A percentile compares a stretch with the other conserved stretches of the same genome.
Conservation (phyloP, 2,888 invertebrate species). For the Ethmia dodecea region DNA sequence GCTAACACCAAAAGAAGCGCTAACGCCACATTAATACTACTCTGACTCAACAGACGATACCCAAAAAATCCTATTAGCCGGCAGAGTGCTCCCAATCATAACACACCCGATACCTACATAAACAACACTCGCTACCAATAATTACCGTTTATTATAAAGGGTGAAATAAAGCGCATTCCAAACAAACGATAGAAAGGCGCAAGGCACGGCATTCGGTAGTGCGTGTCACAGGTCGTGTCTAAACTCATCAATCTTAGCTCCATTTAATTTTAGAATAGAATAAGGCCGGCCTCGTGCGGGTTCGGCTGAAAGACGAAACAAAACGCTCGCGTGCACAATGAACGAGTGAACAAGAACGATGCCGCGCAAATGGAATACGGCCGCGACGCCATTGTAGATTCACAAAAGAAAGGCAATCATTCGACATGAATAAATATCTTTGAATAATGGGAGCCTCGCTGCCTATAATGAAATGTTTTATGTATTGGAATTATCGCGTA, state of each 20-base stretch:
- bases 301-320: conserved; percentile 48
- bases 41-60: conserved; percentile 36
- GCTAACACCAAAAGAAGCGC: conserved; percentile 45
- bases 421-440: conserved; percentile 77
- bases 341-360: conserved; percentile 41
- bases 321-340: conserved; percentile 66
- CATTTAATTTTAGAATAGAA: conserved; percentile 68
- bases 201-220: conserved; percentile 61
- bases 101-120: conserved; percentile 44
- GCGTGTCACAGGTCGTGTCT: conserved; percentile 74
- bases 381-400: conserved; percentile 63
- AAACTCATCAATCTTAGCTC: conserved; percentile 72
- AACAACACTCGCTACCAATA: conserved; percentile 54
- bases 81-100: conserved; percentile 53
- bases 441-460: conserved; percentile 66
- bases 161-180: conserved; percentile 65
- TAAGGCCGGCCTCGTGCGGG: conserved; percentile 22
- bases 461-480: conserved; percentile 74
- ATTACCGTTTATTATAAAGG: conserved; percentile 65
- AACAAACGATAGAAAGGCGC: conserved; percentile 33
- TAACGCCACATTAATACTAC: conserved; percentile 61
- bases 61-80: conserved; percentile 67
- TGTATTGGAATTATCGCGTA: conserved; percentile 66
- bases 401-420: conserved; percentile 77
- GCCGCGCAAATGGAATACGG: conserved; percentile 66